Base-by-base conservation (phyloP, 1,140 invertebrate species). In the Spodoptera litura region DNA sequence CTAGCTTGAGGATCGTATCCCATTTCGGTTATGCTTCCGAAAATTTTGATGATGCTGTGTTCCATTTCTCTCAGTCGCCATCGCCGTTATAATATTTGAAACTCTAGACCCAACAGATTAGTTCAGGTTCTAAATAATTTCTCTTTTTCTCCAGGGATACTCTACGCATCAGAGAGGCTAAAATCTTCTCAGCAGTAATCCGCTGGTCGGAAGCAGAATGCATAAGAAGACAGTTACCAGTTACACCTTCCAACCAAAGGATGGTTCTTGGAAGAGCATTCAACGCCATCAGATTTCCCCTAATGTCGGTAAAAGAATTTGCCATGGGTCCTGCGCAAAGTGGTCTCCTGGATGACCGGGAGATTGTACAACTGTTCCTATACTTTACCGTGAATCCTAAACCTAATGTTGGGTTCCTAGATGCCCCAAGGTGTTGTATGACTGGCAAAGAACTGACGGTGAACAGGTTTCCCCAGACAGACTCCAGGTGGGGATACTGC, bases 251-350 rank as follows among this genome's bases (percentile, higher is more conserved):
- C 79, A 97, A 98, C 92, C 96, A 97, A 85, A 92, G 97, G 79
- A 89, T 94, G 66, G 96, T 98, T 1, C 91, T 98, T 0, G 96
- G 96, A 0, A 86, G 95, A 64, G 96, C 97, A 12, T 95, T 98
- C 56, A 95, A 96, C 53, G 95, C 98, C 1, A 97, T 99, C 79
- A 94, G 98, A 35, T 99, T 98, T 91, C 98, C 98, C 4, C 92
- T 98, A 4, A 98, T 99, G 98, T 97, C 96, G 1, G 96, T 98
- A 2, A 97, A 98, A 88, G 98, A 98, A 91, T 98, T 98, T 94
- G 98, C 98, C 0, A 95, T 96, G 85, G 97, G 97, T 8, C 96
- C 97, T 10, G 98, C 97, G 8, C 97, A 97, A 85, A 96, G 96
- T 84, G 96, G 97, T n/a, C 92, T 98, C 20, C 93, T 98, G 1